Percentiles rank a stretch among this genome's conserved stretches.
Evolutionary conservation across 2,113 vertebrate genomes (phyloP).

Genomic region (Etheostoma cragini): DNA sequence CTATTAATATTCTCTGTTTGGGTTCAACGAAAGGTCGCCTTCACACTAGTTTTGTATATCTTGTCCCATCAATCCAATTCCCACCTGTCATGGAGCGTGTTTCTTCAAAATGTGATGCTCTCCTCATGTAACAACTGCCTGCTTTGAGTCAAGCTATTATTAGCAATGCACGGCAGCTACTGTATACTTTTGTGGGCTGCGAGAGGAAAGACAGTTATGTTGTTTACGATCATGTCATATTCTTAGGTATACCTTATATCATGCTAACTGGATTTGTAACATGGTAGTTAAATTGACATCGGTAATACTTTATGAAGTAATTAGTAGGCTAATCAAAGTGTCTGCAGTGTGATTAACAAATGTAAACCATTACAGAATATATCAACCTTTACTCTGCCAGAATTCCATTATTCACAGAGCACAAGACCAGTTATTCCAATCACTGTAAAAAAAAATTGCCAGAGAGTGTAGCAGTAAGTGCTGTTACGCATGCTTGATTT

Average conservation of each 20-base stretch:
- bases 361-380: constrained; percentile 2
- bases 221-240: constrained; percentile 10
- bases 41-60: constrained; percentile 35
- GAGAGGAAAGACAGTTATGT: constrained; percentile 11
- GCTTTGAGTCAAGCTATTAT: constrained; percentile 44
- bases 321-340: neutral
- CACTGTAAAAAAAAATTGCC: constrained; percentile 44
- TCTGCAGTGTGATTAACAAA: constrained; percentile 21
- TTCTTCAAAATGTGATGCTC: constrained; percentile 48
- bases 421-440: constrained; percentile 7
- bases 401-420: constrained; percentile 1
- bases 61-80: constrained; percentile 42
- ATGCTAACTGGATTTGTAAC: neutral
- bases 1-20: constrained; percentile 27
- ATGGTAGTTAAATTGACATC: neutral
- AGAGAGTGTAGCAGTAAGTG: constrained; percentile 22
- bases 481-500: constrained; percentile 66
- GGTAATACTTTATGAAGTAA: neutral
- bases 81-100: constrained; percentile 24
- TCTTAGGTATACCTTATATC: neutral
- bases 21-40: constrained; percentile 48
- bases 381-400: neutral
- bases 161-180: constrained; percentile 34
- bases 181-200: neutral
- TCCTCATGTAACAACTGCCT: constrained; percentile 38